Evolutionary conservation across 2,797 vertebrate species (phyloP).

Genomic region (Trachurus trachurus): DNA sequence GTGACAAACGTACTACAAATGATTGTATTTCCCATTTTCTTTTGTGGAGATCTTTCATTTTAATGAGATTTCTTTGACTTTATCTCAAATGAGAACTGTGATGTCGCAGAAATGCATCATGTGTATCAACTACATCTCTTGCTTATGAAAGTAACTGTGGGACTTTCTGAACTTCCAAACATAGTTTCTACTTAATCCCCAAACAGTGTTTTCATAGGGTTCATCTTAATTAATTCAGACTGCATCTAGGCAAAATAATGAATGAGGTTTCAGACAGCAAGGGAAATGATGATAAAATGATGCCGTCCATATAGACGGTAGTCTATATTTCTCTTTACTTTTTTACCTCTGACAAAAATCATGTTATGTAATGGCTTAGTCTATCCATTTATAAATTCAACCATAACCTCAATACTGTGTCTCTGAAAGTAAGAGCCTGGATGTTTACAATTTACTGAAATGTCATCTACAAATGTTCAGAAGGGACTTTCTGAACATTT

Average conservation of each 20-base stretch:
- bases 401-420: not conserved
- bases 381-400: not conserved
- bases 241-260: slow-evolving; percentile 42
- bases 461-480: no score
- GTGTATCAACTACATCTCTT: slow-evolving; percentile 13
- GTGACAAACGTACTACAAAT: slow-evolving; percentile 54
- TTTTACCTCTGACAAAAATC: not conserved
- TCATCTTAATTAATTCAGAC: slow-evolving; percentile 17
- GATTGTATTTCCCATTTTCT: slow-evolving; percentile 57
- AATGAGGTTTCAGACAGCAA: slow-evolving; percentile 31
- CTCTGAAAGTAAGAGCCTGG: not conserved
- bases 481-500: no score
- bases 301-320: no score
- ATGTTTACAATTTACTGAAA: not conserved
- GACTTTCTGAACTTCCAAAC: slow-evolving; percentile 4
- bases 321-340: not conserved
- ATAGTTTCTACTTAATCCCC: not conserved
- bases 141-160: slow-evolving; percentile 15
- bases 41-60: slow-evolving; percentile 59
- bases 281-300: not conserved
- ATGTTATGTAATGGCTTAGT: not conserved
- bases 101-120: slow-evolving; percentile 41
- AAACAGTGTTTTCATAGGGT: not conserved
- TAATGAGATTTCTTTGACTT: slow-evolving; percentile 64
- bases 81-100: slow-evolving; percentile 42